These are phyloP conservation scores for Cotesia chilonis DNA, from an alignment of 1,140 invertebrate species.

Conservation along the genomic window DNA sequence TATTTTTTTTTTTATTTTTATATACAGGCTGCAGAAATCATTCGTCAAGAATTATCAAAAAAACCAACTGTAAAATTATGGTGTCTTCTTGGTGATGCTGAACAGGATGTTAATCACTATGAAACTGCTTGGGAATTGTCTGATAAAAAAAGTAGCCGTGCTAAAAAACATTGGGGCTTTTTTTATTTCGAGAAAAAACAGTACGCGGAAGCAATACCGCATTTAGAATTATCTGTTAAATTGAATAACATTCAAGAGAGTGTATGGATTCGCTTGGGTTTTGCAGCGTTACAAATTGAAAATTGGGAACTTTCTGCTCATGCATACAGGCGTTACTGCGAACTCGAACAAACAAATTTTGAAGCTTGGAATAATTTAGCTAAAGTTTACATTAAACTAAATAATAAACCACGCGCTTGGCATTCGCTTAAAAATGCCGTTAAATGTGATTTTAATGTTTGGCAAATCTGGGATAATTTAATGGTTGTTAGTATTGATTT, in stretches of 20 bases:
- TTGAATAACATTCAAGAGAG: constrained; percentile 85
- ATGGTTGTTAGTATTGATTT: constrained; percentile 83
- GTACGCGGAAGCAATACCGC: constrained; percentile 79
- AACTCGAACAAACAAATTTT: constrained; percentile 86
- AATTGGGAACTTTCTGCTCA: constrained; percentile 84
- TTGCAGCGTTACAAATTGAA: constrained; percentile 79
- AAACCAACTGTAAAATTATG: constrained; percentile 86
- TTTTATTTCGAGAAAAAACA: constrained; percentile 78
- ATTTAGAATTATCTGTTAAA: constrained; percentile 82
- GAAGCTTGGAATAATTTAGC: constrained; percentile 98
- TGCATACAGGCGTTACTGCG: constrained; percentile 87
- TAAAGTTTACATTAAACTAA: constrained; percentile 88
- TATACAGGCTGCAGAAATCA: constrained; percentile 84
- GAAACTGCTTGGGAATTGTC: constrained; percentile 92
- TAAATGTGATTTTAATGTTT: constrained; percentile 93
- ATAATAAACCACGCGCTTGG: constrained; percentile 87
- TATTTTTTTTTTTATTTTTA: background rate
- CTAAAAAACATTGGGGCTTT: constrained; percentile 84
- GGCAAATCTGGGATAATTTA: constrained; percentile 97
- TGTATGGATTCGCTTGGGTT: constrained; percentile 89
- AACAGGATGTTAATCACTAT: constrained; percentile 76
- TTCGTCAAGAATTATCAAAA: constrained; percentile 81
- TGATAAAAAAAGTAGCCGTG: constrained; percentile 77
- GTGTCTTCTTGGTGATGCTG: constrained; percentile 89
- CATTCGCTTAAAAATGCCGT: constrained; percentile 86